Percentiles rank a stretch among this genome's conserved stretches.
Evolutionary conservation across 2,797 vertebrate species (phyloP).

Genomic region (Chromobotia macracanthus): DNA sequence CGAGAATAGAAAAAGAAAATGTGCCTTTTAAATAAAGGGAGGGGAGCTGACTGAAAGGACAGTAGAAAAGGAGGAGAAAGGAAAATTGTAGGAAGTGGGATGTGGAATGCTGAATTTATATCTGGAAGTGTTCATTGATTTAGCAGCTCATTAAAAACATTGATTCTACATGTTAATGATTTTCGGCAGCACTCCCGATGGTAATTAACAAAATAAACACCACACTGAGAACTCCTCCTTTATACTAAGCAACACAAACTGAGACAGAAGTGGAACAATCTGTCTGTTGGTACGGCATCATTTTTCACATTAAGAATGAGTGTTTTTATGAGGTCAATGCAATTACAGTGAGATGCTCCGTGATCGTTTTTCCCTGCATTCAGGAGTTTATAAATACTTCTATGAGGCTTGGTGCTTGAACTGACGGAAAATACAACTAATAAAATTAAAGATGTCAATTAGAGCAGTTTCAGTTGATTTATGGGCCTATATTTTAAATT

Average conservation of each 20-base stretch:
- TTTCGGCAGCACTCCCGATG: slow-evolving; percentile 61
- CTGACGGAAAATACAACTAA: background rate
- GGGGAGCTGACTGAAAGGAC: slow-evolving; percentile 24
- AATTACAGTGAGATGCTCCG: slow-evolving; percentile 24
- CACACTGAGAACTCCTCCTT: slow-evolving; percentile 63
- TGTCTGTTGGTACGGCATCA: background rate
- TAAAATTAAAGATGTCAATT: slow-evolving; percentile 7
- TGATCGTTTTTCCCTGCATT: slow-evolving; percentile 13
- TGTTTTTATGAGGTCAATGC: slow-evolving; percentile 41
- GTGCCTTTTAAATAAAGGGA: slow-evolving; percentile 53
- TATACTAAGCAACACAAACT: background rate
- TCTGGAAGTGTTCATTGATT: slow-evolving; percentile 62
- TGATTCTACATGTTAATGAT: slow-evolving; percentile 69
- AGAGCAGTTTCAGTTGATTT: slow-evolving; percentile 6
- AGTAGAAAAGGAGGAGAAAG: slow-evolving; percentile 13
- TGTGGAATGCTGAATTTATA: slow-evolving; percentile 1
- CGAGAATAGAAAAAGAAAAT: slow-evolving; percentile 50
- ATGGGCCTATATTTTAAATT: background rate
- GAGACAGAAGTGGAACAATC: slow-evolving; percentile 7
- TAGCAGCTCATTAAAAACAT: slow-evolving; percentile 68
- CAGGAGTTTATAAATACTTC: background rate
- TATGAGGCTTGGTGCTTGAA: background rate
- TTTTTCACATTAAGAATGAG: slow-evolving; percentile 36
- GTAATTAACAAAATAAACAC: slow-evolving; percentile 76
- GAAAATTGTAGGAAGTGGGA: slow-evolving; percentile 5